These are phyloP conservation scores for Phaonia tiefii DNA, from an alignment of 2,888 invertebrate species.

Conservation along the genomic window DNA sequence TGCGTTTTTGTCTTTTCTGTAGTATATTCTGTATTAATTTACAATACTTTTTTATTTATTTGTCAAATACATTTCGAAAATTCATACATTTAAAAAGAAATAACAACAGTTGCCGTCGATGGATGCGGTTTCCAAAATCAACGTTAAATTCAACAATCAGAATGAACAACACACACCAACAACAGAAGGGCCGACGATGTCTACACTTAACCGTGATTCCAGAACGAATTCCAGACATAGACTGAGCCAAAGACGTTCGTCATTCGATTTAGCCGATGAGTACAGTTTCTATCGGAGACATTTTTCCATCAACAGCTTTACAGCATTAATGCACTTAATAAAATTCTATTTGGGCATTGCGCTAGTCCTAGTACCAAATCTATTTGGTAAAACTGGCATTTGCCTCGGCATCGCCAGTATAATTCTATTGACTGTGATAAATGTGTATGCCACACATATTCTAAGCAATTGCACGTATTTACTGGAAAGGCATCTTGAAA, in stretches of 20 bases:
- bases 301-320: neutral
- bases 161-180: neutral
- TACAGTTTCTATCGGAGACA: neutral
- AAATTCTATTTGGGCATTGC: neutral
- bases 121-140: neutral
- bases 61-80: too few relatives aligned
- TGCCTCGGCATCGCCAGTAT: neutral
- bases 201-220: neutral
- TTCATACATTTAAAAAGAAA: too few relatives aligned
- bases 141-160: neutral
- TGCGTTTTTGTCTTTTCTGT: too few relatives aligned
- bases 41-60: too few relatives aligned
- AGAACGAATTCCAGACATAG: neutral
- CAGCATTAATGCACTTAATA: neutral
- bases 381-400: slow-evolving; percentile 1
- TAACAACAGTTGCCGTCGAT: too few relatives aligned
- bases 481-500: neutral
- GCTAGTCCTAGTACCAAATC: neutral
- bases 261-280: neutral
- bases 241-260: neutral
- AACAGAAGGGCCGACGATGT: neutral
- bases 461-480: neutral
- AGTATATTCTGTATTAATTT: too few relatives aligned
- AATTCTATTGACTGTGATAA: neutral
- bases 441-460: neutral